Evolutionary conservation across 2,113 vertebrate species (phyloP).

Genomic region (Barnardius zonarius): DNA sequence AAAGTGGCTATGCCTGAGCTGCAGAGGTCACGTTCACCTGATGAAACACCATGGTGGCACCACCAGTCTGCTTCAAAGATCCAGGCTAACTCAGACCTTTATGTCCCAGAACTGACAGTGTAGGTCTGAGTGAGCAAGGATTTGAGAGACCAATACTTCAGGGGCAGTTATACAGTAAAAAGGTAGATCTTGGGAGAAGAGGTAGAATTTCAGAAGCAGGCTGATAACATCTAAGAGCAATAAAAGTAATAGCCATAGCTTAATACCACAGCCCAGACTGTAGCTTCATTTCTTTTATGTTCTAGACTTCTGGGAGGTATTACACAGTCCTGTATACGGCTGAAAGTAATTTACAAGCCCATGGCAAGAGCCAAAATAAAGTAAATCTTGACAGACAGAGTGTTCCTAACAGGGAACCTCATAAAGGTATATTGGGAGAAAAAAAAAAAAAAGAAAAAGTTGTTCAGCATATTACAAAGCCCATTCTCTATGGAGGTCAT

Average conservation of each 20-base stretch:
- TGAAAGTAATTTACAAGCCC: slow-evolving; percentile 51
- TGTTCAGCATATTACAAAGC: slow-evolving; percentile 23
- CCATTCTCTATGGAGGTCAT: slow-evolving; percentile 51
- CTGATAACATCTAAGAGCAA: neutral
- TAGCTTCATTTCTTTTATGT: slow-evolving; percentile 22
- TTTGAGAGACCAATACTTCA: neutral
- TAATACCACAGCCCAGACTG: neutral
- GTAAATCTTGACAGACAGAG: slow-evolving; percentile 41
- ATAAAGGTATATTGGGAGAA: slow-evolving; percentile 19
- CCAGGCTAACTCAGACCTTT: neutral
- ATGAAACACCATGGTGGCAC: neutral
- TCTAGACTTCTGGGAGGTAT: slow-evolving; percentile 61
- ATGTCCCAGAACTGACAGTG: neutral
- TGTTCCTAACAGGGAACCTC: slow-evolving; percentile 49
- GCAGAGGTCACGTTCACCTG: neutral
- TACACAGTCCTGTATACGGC: neutral
- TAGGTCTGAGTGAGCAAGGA: neutral
- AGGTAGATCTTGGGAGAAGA: neutral
- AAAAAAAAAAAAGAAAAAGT: neutral
- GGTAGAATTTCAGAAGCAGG: neutral
- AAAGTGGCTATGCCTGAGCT: neutral
- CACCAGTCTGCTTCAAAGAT: neutral
- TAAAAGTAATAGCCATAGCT: neutral
- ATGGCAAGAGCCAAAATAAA: slow-evolving; percentile 45
- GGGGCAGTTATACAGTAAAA: neutral